Conservation (phyloP, 2,888 invertebrate genomes). For the Ceraclea dissimilis region DNA sequence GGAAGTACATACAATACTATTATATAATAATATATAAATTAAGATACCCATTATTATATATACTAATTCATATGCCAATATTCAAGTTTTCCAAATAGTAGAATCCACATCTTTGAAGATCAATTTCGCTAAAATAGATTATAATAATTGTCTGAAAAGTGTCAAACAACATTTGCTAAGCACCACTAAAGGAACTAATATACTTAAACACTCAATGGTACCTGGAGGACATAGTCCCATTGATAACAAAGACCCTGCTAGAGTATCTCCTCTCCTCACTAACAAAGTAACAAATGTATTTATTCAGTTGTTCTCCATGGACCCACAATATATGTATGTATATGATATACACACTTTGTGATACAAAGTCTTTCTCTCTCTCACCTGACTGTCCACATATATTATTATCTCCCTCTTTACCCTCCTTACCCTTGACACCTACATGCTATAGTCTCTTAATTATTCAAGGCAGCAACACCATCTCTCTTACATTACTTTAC, state of each 20-base stretch:
- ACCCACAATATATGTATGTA: neutral
- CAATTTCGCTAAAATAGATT: too few relatives aligned
- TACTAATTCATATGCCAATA: too few relatives aligned
- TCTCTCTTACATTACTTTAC: neutral
- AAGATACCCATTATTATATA: too few relatives aligned
- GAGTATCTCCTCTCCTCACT: neutral
- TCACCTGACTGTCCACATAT: neutral
- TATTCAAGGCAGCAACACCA: neutral
- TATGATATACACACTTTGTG: neutral
- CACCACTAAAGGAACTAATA: slow-evolving; percentile 1
- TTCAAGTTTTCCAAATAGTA: too few relatives aligned
- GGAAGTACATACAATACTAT: too few relatives aligned
- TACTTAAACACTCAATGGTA: neutral
- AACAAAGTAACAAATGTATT: neutral
- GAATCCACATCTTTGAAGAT: too few relatives aligned
- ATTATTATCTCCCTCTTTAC: neutral
- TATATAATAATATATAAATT: too few relatives aligned
- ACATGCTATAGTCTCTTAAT: neutral
- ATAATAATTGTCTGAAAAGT: neutral
- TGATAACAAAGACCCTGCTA: neutral
- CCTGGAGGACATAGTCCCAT: neutral
- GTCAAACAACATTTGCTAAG: neutral
- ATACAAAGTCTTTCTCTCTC: neutral
- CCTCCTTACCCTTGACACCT: neutral
- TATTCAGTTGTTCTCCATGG: neutral